These are phyloP conservation scores for Drosophila yakuba DNA, from an alignment of 1,140 invertebrate genomes.

Conservation along the genomic window DNA sequence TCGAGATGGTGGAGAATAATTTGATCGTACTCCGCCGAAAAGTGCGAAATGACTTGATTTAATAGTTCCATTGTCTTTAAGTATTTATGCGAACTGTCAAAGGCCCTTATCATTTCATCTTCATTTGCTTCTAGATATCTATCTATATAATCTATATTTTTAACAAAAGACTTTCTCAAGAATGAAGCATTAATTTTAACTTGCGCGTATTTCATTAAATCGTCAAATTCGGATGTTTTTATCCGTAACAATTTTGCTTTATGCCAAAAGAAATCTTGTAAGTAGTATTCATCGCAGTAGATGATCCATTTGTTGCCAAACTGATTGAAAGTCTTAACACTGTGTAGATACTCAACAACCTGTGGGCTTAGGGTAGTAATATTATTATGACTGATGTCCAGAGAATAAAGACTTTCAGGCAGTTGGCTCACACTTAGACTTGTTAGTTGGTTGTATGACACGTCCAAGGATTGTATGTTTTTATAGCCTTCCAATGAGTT, in stretches of 20 bases:
- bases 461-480: not conserved
- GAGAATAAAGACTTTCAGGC: not conserved
- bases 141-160: too few species aligned
- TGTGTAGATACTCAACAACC: not conserved
- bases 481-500: constrained; percentile 9
- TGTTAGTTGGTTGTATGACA: constrained; percentile 6
- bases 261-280: not conserved
- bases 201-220: not conserved
- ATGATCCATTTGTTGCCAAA: constrained; percentile 16
- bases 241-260: not conserved
- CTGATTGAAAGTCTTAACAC: not conserved
- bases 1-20: constrained; percentile 5
- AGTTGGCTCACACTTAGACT: constrained; percentile 1
- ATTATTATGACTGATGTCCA: constrained; percentile 12
- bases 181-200: not conserved
- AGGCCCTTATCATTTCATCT: not conserved
- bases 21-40: not conserved
- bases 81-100: too few species aligned
- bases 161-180: not conserved
- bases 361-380: not conserved
- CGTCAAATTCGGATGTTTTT: not conserved
- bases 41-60: not conserved
- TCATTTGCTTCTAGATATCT: not conserved
- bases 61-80: not conserved
- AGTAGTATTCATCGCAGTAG: not conserved